These are phyloP conservation scores for Chlorodrepanis virens DNA, from an alignment of 2,113 vertebrate species.

Conservation along the genomic window DNA sequence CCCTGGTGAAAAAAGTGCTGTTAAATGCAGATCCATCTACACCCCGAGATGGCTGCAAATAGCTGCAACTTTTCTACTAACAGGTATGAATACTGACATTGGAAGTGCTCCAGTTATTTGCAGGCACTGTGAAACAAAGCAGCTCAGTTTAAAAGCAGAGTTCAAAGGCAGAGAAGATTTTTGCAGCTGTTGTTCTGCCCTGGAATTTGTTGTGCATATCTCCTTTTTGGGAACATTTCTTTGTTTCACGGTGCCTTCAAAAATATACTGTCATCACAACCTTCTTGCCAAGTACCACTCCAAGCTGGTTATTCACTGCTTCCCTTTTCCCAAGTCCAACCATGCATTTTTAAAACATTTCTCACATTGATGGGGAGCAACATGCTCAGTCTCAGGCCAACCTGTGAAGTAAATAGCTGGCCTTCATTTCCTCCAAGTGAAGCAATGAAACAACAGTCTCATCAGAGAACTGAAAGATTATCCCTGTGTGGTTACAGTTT, in stretches of 20 bases:
- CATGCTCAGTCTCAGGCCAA: background rate
- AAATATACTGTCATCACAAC: background rate
- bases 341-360: background rate
- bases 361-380: background rate
- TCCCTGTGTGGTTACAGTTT: background rate
- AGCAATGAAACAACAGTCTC: background rate
- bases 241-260: background rate
- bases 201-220: conserved; percentile 19
- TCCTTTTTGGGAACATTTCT: conserved; percentile 4
- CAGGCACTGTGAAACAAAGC: background rate
- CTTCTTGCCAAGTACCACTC: background rate
- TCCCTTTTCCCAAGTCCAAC: background rate
- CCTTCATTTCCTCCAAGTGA: background rate
- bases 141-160: background rate
- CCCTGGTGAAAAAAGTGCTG: background rate
- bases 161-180: conserved; percentile 19
- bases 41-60: background rate
- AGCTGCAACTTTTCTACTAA: background rate
- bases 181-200: conserved; percentile 31
- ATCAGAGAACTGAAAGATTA: background rate
- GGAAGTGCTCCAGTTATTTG: background rate
- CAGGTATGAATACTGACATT: background rate
- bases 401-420: conserved; percentile 8
- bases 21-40: background rate
- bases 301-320: background rate